Evolutionary conservation across 1,140 invertebrate species (phyloP).

Genomic region (Vanessa tameamea): DNA sequence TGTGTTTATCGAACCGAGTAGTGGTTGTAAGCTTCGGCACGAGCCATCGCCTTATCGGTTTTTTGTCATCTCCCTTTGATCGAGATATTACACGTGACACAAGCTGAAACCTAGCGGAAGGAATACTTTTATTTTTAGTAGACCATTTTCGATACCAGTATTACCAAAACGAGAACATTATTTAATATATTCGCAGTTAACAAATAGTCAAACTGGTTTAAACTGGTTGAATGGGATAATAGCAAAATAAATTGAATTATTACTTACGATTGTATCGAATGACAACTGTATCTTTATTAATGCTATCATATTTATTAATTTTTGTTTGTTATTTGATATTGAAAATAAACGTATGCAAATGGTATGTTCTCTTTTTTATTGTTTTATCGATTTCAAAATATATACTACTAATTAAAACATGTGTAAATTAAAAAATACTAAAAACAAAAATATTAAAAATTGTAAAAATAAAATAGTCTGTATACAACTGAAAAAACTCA

Average conservation of each 20-base stretch:
- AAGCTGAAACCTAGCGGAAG: slow-evolving; percentile 26
- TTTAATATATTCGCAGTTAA: slow-evolving; percentile 22
- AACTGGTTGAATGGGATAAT: slow-evolving; percentile 4
- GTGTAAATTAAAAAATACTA: too few species aligned
- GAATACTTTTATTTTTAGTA: slow-evolving; percentile 21
- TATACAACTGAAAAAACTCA: too few species aligned
- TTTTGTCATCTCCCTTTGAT: slow-evolving; percentile 38
- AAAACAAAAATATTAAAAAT: too few species aligned
- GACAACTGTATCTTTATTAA: slow-evolving; percentile 1
- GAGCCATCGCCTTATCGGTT: slow-evolving; percentile 32
- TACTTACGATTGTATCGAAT: slow-evolving; percentile 20
- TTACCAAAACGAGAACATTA: not conserved
- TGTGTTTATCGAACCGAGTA: slow-evolving; percentile 33
- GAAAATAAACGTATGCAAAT: slow-evolving; percentile 44
- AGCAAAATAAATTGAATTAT: slow-evolving; percentile 19
- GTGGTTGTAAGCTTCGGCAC: slow-evolving; percentile 24
- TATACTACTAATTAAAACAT: not conserved
- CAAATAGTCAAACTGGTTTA: not conserved
- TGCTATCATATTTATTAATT: slow-evolving; percentile 28
- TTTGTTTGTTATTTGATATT: slow-evolving; percentile 35
- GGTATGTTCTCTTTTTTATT: not conserved
- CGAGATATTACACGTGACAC: slow-evolving; percentile 22
- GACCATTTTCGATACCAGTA: not conserved
- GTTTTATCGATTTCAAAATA: not conserved
- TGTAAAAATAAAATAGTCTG: too few species aligned